Conservation (phyloP, 2,797 vertebrate genomes). For the Anguilla pacifica region DNA sequence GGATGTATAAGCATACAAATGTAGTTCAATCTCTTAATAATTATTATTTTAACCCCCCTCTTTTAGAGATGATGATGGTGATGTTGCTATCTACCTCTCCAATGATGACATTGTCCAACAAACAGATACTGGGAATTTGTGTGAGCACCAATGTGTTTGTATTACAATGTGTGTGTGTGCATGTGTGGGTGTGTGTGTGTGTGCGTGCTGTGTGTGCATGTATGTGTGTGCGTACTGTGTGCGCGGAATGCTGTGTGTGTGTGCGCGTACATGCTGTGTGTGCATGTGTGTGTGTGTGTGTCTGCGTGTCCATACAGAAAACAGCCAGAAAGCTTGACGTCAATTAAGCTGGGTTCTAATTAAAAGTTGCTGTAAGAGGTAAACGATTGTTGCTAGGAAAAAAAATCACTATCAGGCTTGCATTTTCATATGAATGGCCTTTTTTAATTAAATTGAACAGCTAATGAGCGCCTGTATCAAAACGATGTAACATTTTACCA, state of each 20-base stretch:
- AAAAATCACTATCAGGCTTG: slow-evolving; percentile 78
- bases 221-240: neutral
- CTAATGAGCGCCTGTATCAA: slow-evolving; percentile 83
- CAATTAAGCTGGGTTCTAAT: slow-evolving; percentile 81
- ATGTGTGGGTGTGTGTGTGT: neutral
- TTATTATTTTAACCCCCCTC: neutral
- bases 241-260: neutral
- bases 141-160: neutral
- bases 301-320: slow-evolving; percentile 45
- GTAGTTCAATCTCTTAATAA: too few relatives aligned
- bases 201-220: neutral
- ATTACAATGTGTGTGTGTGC: neutral
- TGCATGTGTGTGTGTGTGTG: neutral
- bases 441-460: slow-evolving; percentile 86
- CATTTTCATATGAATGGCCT: slow-evolving; percentile 86
- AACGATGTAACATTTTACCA: slow-evolving; percentile 80
- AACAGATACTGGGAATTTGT: neutral
- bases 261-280: neutral
- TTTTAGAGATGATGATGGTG: too few relatives aligned
- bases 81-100: too few relatives aligned
- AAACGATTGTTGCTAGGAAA: slow-evolving; percentile 69
- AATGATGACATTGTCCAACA: too few relatives aligned
- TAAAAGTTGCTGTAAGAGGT: slow-evolving; percentile 80
- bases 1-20: too few relatives aligned
- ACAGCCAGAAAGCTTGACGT: slow-evolving; percentile 70